Evolutionary conservation across 2,888 invertebrate genomes (phyloP), one percentile per base, ranked within the genome.

Genomic region (Macaria notata): DNA sequence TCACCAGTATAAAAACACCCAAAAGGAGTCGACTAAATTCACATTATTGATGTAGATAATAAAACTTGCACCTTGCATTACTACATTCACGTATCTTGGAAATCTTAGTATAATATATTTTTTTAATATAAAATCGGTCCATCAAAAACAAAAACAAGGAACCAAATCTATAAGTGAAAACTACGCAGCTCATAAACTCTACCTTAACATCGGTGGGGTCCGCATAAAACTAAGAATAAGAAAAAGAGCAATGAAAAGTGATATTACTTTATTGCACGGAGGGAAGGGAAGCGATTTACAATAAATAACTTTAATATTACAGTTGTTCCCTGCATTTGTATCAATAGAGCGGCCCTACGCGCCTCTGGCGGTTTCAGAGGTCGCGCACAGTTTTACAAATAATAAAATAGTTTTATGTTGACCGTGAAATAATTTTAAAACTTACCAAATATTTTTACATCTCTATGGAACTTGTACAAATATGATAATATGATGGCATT

Each of bases 251-350:
- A 61, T 61, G 56, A 57, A 61, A 57, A 57, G 48, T 54, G 61
- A 61, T 80, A 84, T 83, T 79, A 79, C 81, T 81, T 78, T 77
- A 69, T 76, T 79, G 71, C 70, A 74, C 70, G 72, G 71, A 79
- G 77, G 80, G 78, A 76, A 80, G 79, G 81, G 81, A 83, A 88
- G 78, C 85, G 85, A 85, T 87, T 86, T 87, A 83, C 90, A 87
- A 89, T 88, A 88, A 88, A 89, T 88, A 90, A 86, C 85, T 86
- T 82, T 86, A 86, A 90, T 91, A 91, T 90, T 87, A 88, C 79
- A 82, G 81, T 82, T 81, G 76, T 84, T 88, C 86, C 86, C 82
- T 78, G 78, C 84, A 87, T 86, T 85, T 86, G 86, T 88, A 89
- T 84, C 86, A 84, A 88, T 89, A 87, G 86, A 80, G 75, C 76